A percentile compares a stretch with the other conserved stretches of the same genome.
phyloP scores from a whole-genome alignment of 2,888 invertebrate genomes.

The Cheilosia urbana region DNA sequence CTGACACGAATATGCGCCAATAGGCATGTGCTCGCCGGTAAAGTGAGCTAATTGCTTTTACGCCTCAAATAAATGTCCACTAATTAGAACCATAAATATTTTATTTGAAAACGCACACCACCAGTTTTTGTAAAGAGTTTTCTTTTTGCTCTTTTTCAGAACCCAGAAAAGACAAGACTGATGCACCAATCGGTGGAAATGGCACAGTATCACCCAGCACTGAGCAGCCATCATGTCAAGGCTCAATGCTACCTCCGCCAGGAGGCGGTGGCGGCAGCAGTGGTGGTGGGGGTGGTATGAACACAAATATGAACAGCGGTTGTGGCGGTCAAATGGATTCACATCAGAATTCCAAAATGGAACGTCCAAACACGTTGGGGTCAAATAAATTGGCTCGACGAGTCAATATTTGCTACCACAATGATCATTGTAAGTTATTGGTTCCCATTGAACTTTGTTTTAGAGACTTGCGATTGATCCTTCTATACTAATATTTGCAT shows the following conservation, averaged over 20 bases:
- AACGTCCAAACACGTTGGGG: conserved; percentile 92
- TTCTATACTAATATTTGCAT: conserved; percentile 9
- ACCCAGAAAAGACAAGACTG: conserved; percentile 97
- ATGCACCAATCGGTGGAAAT: conserved; percentile 85
- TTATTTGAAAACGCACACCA: not conserved
- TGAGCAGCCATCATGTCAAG: conserved; percentile 84
- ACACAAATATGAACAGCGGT: conserved; percentile 76
- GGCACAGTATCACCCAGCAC: conserved; percentile 87
- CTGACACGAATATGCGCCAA: not conserved
- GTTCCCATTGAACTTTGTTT: not conserved
- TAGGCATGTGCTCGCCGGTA: too few relatives aligned
- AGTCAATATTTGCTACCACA: conserved; percentile 90
- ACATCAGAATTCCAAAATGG: conserved; percentile 86
- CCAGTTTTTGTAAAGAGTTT: not conserved
- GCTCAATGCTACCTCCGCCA: conserved; percentile 82
- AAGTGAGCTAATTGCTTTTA: conserved; percentile 14
- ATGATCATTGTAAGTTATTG: conserved; percentile 88
- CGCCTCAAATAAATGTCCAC: conserved; percentile 27
- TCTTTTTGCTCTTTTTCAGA: conserved; percentile 87
- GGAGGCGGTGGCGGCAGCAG: conserved; percentile 84
- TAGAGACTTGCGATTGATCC: conserved; percentile 64
- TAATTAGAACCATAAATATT: conserved; percentile 26
- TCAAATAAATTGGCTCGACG: conserved; percentile 91
- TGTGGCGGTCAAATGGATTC: conserved; percentile 78
- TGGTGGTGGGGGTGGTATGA: conserved; percentile 77